These are phyloP conservation scores for Pollenia labialis DNA, from an alignment of 2,888 invertebrate species.

Conservation along the genomic window DNA sequence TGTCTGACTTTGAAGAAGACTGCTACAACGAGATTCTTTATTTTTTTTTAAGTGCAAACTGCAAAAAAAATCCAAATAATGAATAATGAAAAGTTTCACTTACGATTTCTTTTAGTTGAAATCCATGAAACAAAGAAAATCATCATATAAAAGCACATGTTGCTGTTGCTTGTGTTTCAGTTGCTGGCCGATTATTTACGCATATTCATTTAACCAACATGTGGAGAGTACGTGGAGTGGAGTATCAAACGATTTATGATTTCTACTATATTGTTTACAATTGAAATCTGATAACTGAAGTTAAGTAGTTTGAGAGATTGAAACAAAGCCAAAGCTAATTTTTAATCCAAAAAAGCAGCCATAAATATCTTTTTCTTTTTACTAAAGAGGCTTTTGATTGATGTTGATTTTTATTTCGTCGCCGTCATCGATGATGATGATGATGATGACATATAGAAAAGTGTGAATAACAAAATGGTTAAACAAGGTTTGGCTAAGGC, in stretches of 20 bases:
- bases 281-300: slow-evolving; percentile 63
- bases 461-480: slow-evolving; percentile 37
- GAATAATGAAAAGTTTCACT: slow-evolving; percentile 70
- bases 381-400: not conserved
- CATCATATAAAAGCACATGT: slow-evolving; percentile 47
- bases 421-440: too few relatives aligned
- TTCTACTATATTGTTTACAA: slow-evolving; percentile 32
- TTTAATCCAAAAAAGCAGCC: slow-evolving; percentile 46
- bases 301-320: slow-evolving; percentile 48
- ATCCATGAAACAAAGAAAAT: slow-evolving; percentile 20
- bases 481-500: slow-evolving; percentile 11
- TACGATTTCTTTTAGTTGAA: slow-evolving; percentile 58
- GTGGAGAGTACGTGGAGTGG: slow-evolving; percentile 15
- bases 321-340: slow-evolving; percentile 56
- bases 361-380: not conserved
- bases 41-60: not conserved
- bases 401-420: not conserved
- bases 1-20: slow-evolving; percentile 4
- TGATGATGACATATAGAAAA: slow-evolving; percentile 4
- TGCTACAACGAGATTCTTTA: slow-evolving; percentile 42
- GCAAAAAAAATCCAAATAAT: slow-evolving; percentile 16
- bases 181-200: slow-evolving; percentile 63
- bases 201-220: slow-evolving; percentile 44
- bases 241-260: slow-evolving; percentile 36
- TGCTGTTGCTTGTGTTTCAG: slow-evolving; percentile 28